These are phyloP conservation scores for Drosophila infuscata DNA, from an alignment of 2,888 invertebrate species.

Conservation along the genomic window DNA sequence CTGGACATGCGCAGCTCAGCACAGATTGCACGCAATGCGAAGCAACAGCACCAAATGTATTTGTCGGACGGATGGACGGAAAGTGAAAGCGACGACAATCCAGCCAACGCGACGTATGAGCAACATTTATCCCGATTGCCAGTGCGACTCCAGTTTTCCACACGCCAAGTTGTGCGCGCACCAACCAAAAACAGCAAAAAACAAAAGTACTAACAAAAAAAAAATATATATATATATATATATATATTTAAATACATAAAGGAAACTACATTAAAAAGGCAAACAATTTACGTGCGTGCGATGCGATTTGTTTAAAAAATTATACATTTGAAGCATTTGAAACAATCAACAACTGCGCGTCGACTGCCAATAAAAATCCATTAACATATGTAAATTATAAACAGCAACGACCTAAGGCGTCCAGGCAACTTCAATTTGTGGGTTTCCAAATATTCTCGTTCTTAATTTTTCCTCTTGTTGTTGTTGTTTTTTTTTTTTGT, in stretches of 20 bases:
- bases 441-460: slow-evolving; percentile 17
- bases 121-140: slow-evolving; percentile 59
- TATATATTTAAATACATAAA: slow-evolving; percentile 18
- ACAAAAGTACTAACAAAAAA: slow-evolving; percentile 7
- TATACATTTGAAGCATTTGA: slow-evolving; percentile 15
- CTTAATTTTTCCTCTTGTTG: neutral
- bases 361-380: slow-evolving; percentile 52
- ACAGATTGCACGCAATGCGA: slow-evolving; percentile 54
- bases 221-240: slow-evolving; percentile 15
- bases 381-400: slow-evolving; percentile 71
- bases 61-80: slow-evolving; percentile 18
- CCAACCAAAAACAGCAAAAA: slow-evolving; percentile 32
- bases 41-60: slow-evolving; percentile 68
- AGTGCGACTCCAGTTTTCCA: slow-evolving; percentile 74
- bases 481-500: neutral
- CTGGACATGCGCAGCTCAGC: slow-evolving; percentile 68
- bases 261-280: slow-evolving; percentile 21
- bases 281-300: slow-evolving; percentile 47
- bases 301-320: slow-evolving; percentile 47
- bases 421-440: slow-evolving; percentile 40
- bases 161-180: slow-evolving; percentile 65
- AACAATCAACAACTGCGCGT: slow-evolving; percentile 57
- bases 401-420: slow-evolving; percentile 38
- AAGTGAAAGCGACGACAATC: slow-evolving; percentile 59
- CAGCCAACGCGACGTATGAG: slow-evolving; percentile 72